Conservation (phyloP, 2,113 vertebrate species). For the Microtus oregoni region DNA sequence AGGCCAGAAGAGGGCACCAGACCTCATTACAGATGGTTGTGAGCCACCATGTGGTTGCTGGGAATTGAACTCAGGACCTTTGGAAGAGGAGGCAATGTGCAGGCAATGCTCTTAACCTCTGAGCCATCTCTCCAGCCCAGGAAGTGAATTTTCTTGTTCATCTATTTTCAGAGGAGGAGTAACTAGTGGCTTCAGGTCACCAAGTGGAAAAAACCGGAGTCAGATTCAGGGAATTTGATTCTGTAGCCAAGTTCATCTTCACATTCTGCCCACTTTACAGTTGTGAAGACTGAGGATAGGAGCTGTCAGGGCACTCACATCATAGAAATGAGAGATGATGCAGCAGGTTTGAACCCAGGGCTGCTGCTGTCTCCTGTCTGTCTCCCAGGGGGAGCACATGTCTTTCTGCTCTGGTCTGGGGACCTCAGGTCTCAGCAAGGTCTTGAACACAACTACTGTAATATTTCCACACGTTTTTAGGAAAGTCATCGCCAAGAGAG, state of each 20-base stretch:
- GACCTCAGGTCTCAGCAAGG: not conserved
- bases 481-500: not conserved
- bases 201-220: not conserved
- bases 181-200: not conserved
- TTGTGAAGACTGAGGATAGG: not conserved
- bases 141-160: not conserved
- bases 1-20: too few relatives aligned
- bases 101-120: too few relatives aligned
- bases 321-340: not conserved
- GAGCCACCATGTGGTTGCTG: too few relatives aligned
- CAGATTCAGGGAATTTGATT: not conserved
- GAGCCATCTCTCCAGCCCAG: too few relatives aligned
- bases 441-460: not conserved
- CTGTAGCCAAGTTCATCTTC: not conserved
- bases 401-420: not conserved
- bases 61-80: too few relatives aligned
- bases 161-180: not conserved
- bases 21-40: too few relatives aligned
- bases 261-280: not conserved
- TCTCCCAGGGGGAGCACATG: not conserved
- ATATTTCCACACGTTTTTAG: not conserved
- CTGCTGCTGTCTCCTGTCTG: not conserved
- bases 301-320: not conserved
- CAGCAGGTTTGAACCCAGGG: not conserved
- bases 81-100: too few relatives aligned